Percentiles rank a stretch among this genome's conserved stretches.
Conservation (phyloP, 2,113 vertebrate genomes). For the Charina bottae region DNA sequence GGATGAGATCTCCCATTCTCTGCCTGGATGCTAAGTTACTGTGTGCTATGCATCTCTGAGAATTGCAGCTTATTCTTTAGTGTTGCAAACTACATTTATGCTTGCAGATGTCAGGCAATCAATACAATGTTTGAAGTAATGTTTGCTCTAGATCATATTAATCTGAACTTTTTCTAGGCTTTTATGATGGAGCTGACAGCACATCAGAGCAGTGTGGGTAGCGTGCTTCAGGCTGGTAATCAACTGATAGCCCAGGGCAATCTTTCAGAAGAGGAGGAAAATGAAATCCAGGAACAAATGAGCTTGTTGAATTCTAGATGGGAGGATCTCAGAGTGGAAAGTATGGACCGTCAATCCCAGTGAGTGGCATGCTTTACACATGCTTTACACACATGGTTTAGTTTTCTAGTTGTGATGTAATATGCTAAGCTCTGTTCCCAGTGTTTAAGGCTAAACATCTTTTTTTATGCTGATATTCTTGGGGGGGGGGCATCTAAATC, state of each 20-base stretch:
- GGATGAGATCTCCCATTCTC: neutral
- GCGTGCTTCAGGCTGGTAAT: slow-evolving; percentile 92
- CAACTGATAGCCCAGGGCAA: slow-evolving; percentile 92
- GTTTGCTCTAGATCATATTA: neutral
- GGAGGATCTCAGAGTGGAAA: slow-evolving; percentile 92
- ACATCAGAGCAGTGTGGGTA: slow-evolving; percentile 96
- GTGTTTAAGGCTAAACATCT: neutral
- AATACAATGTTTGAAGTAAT: neutral
- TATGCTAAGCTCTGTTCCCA: no score
- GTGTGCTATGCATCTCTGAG: neutral
- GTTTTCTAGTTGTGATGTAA: neutral
- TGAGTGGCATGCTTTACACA: slow-evolving; percentile 58
- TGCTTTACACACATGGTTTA: accelerated
- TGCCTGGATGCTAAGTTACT: neutral
- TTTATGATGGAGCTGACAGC: slow-evolving; percentile 99
- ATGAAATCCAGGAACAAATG: slow-evolving; percentile 97
- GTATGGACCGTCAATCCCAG: slow-evolving; percentile 96
- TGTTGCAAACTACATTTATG: neutral
- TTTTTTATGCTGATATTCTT: neutral
- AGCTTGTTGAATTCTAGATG: slow-evolving; percentile 91
- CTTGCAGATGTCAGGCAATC: neutral
- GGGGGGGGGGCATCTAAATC: neutral
- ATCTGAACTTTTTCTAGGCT: slow-evolving; percentile 65
- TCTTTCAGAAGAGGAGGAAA: slow-evolving; percentile 91
- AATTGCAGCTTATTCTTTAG: slow-evolving; percentile 17